Evolutionary conservation across 2,797 vertebrate genomes (phyloP).

Genomic region (Huso huso): DNA sequence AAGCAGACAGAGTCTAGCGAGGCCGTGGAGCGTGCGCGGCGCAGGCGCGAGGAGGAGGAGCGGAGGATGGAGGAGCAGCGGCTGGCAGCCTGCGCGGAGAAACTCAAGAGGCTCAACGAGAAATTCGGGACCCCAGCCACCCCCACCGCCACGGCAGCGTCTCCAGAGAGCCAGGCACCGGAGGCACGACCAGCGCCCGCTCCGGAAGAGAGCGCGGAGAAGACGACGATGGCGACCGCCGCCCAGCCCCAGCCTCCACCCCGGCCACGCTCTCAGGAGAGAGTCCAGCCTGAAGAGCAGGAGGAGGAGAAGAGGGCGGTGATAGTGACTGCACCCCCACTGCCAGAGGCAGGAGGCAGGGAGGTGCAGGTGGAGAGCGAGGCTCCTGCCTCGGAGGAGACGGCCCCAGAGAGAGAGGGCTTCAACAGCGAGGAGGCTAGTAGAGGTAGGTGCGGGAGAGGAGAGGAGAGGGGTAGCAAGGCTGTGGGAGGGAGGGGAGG

Average conservation of each 20-base stretch:
- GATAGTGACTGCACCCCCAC: conserved; percentile 20
- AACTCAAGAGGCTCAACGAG: conserved; percentile 89
- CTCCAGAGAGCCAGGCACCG: conserved; percentile 18
- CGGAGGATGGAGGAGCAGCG: conserved; percentile 91
- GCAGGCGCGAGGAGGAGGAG: conserved; percentile 89
- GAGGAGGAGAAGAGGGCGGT: conserved; percentile 19
- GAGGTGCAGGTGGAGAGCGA: conserved; percentile 29
- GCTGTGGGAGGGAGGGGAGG: no score
- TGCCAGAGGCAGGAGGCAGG: conserved; percentile 34
- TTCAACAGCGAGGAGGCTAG: conserved; percentile 50
- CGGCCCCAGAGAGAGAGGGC: conserved; percentile 39
- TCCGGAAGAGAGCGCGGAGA: conserved; percentile 32
- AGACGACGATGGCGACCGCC: conserved; percentile 42
- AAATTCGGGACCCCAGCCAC: conserved; percentile 55
- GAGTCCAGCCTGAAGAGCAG: conserved; percentile 27
- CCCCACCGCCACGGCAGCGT: conserved; percentile 17
- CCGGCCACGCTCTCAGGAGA: conserved; percentile 28
- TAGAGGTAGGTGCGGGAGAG: conserved; percentile 22
- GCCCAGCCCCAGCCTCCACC: conserved; percentile 30
- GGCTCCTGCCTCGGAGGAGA: conserved; percentile 41
- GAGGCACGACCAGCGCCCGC: conserved; percentile 22
- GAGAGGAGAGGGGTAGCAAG: conserved; percentile 43
- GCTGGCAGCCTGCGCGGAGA: conserved; percentile 93
- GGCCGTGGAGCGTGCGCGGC: conserved; percentile 86
- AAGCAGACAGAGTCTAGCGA: conserved; percentile 87